These are phyloP conservation scores for Elegia similella DNA, from an alignment of 2,888 invertebrate species.

Conservation along the genomic window DNA sequence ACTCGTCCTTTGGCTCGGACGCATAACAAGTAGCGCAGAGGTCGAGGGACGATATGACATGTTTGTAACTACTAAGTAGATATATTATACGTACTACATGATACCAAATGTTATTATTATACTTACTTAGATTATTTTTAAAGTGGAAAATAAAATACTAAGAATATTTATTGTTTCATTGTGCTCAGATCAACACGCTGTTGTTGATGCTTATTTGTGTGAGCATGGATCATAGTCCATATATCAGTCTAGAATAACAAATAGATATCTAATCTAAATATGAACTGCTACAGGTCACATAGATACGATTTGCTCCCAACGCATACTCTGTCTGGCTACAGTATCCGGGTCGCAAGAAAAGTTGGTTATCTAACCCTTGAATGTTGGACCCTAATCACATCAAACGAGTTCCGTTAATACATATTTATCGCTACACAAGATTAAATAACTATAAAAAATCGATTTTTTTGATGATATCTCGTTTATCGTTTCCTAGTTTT, in stretches of 20 bases:
- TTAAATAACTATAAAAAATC: constrained; percentile 5
- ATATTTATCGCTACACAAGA: constrained; percentile 2
- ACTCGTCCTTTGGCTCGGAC: constrained; percentile 45
- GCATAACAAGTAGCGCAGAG: constrained; percentile 43
- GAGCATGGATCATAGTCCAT: background rate
- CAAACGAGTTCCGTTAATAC: constrained; percentile 2
- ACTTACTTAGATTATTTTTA: constrained; percentile 36
- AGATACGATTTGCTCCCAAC: constrained; percentile 3
- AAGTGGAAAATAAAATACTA: constrained; percentile 10
- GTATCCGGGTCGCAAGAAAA: constrained; percentile 3
- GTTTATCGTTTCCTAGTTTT: background rate
- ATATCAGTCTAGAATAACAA: constrained; percentile 9
- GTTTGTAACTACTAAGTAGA: constrained; percentile 80
- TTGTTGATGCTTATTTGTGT: background rate
- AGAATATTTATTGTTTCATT: background rate
- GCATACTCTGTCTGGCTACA: background rate
- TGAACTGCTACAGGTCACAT: constrained; percentile 1
- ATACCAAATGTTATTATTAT: constrained; percentile 51
- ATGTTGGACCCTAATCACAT: constrained; percentile 6
- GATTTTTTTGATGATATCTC: background rate
- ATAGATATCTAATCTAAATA: background rate
- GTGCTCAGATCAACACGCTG: background rate
- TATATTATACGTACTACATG: constrained; percentile 46
- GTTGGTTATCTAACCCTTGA: constrained; percentile 9
- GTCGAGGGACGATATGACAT: constrained; percentile 56